These are phyloP conservation scores for Apodemus sylvaticus DNA, from an alignment of 2,113 vertebrate genomes.

Conservation along the genomic window DNA sequence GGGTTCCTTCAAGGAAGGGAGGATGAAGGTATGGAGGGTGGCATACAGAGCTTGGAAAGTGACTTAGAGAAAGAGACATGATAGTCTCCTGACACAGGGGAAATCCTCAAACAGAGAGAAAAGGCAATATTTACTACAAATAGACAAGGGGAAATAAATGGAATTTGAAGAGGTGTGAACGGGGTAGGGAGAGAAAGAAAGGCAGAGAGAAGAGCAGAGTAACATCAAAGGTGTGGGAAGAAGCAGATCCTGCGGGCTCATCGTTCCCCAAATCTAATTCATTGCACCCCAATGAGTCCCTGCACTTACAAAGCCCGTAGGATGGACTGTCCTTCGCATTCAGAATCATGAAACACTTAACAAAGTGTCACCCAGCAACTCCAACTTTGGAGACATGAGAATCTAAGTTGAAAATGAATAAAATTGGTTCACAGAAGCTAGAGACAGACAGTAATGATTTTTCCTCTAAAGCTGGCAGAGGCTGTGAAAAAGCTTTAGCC, in stretches of 20 bases:
- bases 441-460: slow-evolving; percentile 24
- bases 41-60: slow-evolving; percentile 1
- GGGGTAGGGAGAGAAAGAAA: not conserved
- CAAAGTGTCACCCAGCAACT: slow-evolving; percentile 27
- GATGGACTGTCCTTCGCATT: slow-evolving; percentile 59
- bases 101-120: not conserved
- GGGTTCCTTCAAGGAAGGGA: not conserved
- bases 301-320: slow-evolving; percentile 45
- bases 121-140: slow-evolving; percentile 23
- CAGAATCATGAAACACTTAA: slow-evolving; percentile 40
- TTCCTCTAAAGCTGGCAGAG: not conserved
- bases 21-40: not conserved
- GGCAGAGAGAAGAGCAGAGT: not conserved
- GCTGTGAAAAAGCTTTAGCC: not conserved
- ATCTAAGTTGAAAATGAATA: slow-evolving; percentile 58
- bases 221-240: not conserved
- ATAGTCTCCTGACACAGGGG: not conserved
- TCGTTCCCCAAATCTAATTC: slow-evolving; percentile 60
- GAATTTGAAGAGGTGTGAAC: slow-evolving; percentile 6
- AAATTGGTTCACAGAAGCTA: slow-evolving; percentile 44
- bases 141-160: slow-evolving; percentile 7
- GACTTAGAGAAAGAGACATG: not conserved
- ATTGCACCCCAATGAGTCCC: slow-evolving; percentile 61
- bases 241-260: not conserved
- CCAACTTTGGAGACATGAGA: slow-evolving; percentile 54